Evolutionary conservation across 1,140 invertebrate species (phyloP), one percentile per base, ranked within the genome.

Genomic region (Drosophila ananassae): DNA sequence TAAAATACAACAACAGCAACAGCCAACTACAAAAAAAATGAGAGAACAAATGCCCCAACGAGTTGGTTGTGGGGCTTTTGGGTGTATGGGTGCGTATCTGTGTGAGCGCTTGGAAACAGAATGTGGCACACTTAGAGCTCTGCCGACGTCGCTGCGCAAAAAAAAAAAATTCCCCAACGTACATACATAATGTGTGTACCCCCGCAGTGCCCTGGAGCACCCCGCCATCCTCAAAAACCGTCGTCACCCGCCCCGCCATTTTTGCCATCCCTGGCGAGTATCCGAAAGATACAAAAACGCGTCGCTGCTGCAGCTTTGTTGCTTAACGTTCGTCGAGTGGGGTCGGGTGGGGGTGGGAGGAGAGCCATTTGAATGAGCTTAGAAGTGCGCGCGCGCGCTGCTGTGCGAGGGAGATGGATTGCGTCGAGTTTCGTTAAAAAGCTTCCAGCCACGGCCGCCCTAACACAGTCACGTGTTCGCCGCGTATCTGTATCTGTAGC

Each of bases 61-160:
- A 46, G 30, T 47, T 57, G 53, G 39, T 21, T 58, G 58, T n/a
- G 32, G 44, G 22, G 56, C 69, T 51, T 78, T 32, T 61, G 59
- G 30, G 58, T n/a, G 50, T 63, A 24, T 53, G 28, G 39, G 44
- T 60, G 39, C 58, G 54, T 79, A 60, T 54, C n/a, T 77, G 63
- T 85, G 62, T 75, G 63, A 39, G 73, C 81, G 82, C 82, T 85
- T 85, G 82, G 81, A 79, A 85, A 85, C 81, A 63, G 54, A 87
- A 87, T 87, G 82, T 85, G 82, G 82, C 82, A 85, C 82, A 85
- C 82, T 85, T 85, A 87, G 64, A 41, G 63, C 51, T 69, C 63
- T 48, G 82, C 60, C 74, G 74, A 67, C 64, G 74, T 81, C 47
- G 74, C 82, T 73, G 78, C 78, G 74, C 47, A n/a, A 64, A 39